These are phyloP conservation scores for Tragulus kanchil DNA, from an alignment of 2,113 vertebrate species.

Conservation along the genomic window DNA sequence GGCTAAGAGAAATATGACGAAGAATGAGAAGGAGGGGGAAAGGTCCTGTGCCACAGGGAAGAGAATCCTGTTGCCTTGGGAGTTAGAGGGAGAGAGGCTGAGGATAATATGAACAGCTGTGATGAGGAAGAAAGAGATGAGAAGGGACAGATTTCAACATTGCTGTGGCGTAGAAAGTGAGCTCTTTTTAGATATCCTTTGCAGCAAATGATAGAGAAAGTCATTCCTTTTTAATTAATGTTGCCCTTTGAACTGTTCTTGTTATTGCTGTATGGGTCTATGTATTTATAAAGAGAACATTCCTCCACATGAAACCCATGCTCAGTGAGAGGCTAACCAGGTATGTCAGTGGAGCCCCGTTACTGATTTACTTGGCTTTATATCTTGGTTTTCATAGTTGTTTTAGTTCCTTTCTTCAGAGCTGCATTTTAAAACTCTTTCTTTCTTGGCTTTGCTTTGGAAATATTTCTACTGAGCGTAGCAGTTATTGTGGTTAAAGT, in stretches of 20 bases:
- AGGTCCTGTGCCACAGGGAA: rapidly evolving
- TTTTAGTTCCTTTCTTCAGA: slow-evolving; percentile 18
- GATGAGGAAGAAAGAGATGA: neutral
- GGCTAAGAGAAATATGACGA: neutral
- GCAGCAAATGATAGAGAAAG: neutral
- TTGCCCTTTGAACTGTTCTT: neutral
- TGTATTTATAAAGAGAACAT: neutral
- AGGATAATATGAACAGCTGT: neutral
- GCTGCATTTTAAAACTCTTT: slow-evolving; percentile 36
- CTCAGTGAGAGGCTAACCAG: neutral
- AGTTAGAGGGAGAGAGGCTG: neutral
- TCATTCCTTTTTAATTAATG: neutral
- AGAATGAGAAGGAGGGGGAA: neutral
- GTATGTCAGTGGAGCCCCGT: neutral
- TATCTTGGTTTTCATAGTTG: slow-evolving; percentile 25
- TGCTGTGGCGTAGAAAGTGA: neutral
- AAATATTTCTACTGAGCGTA: slow-evolving; percentile 37
- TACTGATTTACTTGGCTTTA: slow-evolving; percentile 4
- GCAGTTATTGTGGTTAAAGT: slow-evolving; percentile 50
- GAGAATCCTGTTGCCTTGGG: neutral
- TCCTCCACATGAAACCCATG: neutral
- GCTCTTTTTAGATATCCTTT: neutral
- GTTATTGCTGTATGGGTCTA: neutral
- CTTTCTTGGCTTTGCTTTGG: slow-evolving; percentile 32
- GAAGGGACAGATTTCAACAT: neutral